A percentile compares a stretch with the other conserved stretches of the same genome.
phyloP scores from a whole-genome alignment of 2,888 invertebrate species.

The Anarsia innoxiella region DNA sequence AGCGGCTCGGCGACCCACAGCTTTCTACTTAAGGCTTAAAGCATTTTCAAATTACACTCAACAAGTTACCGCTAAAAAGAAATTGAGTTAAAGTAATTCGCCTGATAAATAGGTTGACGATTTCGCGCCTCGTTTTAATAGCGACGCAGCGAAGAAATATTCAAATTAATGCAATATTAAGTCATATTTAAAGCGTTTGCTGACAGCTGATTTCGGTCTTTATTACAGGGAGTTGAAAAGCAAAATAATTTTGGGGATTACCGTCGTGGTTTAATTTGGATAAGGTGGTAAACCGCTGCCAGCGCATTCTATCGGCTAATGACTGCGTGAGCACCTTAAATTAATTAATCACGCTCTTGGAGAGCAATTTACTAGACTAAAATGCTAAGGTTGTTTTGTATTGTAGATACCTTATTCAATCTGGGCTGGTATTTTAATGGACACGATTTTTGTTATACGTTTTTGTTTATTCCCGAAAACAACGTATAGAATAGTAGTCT shows the following conservation, averaged over 20 bases:
- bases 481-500: no score
- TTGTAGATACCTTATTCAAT: no score
- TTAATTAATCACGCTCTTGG: no score
- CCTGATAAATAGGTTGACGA: background rate
- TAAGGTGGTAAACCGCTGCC: slow-evolving; percentile 3
- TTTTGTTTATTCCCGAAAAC: no score
- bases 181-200: slow-evolving; percentile 10
- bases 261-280: slow-evolving; percentile 9
- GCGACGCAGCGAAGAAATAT: slow-evolving; percentile 8
- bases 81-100: background rate
- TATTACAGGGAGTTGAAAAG: slow-evolving; percentile 18
- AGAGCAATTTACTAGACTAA: no score
- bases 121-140: background rate
- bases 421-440: no score
- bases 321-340: no score
- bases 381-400: no score
- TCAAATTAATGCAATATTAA: slow-evolving; percentile 14
- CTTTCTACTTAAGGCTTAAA: background rate
- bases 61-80: background rate
- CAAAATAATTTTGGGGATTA: slow-evolving; percentile 22
- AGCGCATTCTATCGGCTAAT: slow-evolving; percentile 3
- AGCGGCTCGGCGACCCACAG: background rate
- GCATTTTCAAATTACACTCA: background rate
- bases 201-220: slow-evolving; percentile 13
- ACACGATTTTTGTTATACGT: no score